Evolutionary conservation across 30 jellyfish, hydroid and myxozoan species (phyloP).

Genomic region (Pseudorhiza aurosa): DNA sequence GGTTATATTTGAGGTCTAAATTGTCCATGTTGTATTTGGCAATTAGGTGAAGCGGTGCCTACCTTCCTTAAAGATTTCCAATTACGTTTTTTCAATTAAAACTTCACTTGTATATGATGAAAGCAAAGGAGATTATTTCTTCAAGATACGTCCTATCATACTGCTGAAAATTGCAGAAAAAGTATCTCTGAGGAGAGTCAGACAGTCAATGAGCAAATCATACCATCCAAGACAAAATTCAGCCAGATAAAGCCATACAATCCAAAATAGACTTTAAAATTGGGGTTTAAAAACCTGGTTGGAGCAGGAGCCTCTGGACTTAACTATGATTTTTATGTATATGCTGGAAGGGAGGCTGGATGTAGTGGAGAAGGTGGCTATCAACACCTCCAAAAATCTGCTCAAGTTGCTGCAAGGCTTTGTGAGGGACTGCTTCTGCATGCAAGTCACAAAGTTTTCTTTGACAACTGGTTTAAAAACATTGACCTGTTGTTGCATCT

Average conservation of each 20-base stretch:
- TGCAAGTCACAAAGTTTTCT: slow-evolving; percentile 45
- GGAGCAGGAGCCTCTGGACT: slow-evolving; percentile 74
- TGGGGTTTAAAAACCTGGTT: slow-evolving; percentile 74
- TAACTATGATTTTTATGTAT: slow-evolving; percentile 44
- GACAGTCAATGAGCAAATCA: slow-evolving; percentile 64
- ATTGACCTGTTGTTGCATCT: slow-evolving; percentile 48
- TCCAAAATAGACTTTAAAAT: slow-evolving; percentile 64
- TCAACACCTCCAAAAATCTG: slow-evolving; percentile 69
- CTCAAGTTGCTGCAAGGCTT: slow-evolving; percentile 71
- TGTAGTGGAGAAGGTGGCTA: not conserved
- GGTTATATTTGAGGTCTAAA: too few relatives aligned
- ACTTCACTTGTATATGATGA: too few relatives aligned
- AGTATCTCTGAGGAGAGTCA: slow-evolving; percentile 72
- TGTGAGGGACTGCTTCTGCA: slow-evolving; percentile 54
- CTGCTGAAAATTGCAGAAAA: too few relatives aligned
- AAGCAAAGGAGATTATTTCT: too few relatives aligned
- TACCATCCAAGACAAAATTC: slow-evolving; percentile 53
- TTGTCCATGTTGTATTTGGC: too few relatives aligned
- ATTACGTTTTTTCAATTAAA: too few relatives aligned
- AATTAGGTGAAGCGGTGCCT: too few relatives aligned
- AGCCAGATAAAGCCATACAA: slow-evolving; percentile 68
- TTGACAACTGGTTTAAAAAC: slow-evolving; percentile 79
- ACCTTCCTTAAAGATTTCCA: too few relatives aligned
- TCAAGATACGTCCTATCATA: too few relatives aligned
- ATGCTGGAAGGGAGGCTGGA: slow-evolving; percentile 42